Conservation (phyloP, 2,888 invertebrate genomes). For the Schizaphis graminum region DNA sequence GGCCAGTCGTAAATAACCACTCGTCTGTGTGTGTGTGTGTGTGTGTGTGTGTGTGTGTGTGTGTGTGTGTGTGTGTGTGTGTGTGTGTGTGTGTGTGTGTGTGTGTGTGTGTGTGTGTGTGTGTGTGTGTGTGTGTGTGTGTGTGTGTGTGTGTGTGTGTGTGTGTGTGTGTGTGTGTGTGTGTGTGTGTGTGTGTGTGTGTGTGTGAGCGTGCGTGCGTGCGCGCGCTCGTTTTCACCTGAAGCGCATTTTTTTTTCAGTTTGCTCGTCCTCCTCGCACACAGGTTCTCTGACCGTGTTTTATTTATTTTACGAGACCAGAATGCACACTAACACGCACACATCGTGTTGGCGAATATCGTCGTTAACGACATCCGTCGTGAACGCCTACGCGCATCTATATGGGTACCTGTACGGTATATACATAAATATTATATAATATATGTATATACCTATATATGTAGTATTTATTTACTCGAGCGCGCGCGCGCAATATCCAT, state of each 20-base stretch:
- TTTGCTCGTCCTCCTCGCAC: background rate
- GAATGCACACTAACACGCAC: background rate
- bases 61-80: background rate
- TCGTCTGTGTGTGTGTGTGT: background rate
- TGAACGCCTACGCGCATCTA: conserved; percentile 49
- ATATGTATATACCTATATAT: background rate
- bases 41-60: background rate
- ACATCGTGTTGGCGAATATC: conserved; percentile 57
- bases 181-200: background rate
- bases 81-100: too few relatives aligned
- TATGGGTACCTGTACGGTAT: background rate
- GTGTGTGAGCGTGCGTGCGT: background rate
- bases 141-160: background rate
- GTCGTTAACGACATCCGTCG: conserved; percentile 64
- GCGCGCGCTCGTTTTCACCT: background rate
- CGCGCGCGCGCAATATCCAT: background rate
- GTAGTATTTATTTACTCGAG: background rate
- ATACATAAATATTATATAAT: background rate
- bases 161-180: background rate
- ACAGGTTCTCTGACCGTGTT: conserved; percentile 46
- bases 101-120: too few relatives aligned
- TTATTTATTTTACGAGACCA: conserved; percentile 58
- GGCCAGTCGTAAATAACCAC: conserved; percentile 62
- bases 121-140: too few relatives aligned
- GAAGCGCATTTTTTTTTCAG: conserved; percentile 31